phyloP scores from a whole-genome alignment of 2,113 vertebrate species.

The Podocnemis expansa region DNA sequence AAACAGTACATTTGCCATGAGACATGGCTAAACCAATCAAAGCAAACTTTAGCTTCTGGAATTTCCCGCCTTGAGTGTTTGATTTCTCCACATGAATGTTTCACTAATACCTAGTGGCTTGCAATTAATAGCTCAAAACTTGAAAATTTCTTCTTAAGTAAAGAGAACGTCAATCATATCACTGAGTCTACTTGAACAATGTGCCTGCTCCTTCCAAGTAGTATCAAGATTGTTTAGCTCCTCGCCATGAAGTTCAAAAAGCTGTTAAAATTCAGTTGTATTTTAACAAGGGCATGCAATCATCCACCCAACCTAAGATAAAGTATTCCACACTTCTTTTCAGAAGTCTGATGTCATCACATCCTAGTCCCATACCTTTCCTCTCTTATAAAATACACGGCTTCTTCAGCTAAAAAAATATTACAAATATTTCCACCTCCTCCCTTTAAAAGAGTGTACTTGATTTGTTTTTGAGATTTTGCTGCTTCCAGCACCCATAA shows the following conservation, averaged over 20 bases:
- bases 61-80: not conserved
- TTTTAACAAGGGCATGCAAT: not conserved
- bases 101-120: not conserved
- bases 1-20: not conserved
- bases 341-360: not conserved
- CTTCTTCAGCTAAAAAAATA: not conserved
- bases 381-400: not conserved
- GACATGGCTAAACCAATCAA: not conserved
- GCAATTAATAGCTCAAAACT: not conserved
- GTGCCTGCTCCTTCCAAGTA: not conserved
- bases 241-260: not conserved
- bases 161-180: not conserved
- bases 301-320: not conserved
- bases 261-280: not conserved
- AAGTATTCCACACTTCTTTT: not conserved
- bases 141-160: not conserved
- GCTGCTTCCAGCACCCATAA: not conserved
- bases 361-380: not conserved
- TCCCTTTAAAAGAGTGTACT: not conserved
- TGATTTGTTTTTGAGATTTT: not conserved
- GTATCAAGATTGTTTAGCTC: not conserved
- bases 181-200: not conserved
- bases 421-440: not conserved
- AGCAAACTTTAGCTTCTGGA: not conserved
- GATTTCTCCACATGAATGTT: not conserved